Evolutionary conservation across 2,797 vertebrate species (phyloP).

Genomic region (Coluber constrictor): DNA sequence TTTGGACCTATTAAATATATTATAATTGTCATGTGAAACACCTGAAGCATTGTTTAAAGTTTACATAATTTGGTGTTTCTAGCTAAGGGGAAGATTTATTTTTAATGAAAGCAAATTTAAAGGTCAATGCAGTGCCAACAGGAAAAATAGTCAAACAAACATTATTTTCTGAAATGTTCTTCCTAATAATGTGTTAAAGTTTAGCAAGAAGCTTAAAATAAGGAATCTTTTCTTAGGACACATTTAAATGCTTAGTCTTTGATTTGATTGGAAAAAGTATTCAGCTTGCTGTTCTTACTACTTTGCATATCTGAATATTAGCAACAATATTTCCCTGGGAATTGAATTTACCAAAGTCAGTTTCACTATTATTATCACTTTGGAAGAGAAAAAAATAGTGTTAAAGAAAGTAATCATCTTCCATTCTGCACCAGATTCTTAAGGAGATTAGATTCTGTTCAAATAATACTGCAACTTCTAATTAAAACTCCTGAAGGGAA

Average conservation of each 20-base stretch:
- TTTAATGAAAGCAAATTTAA: neutral
- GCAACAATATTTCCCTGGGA: neutral
- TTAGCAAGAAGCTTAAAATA: neutral
- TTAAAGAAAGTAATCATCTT: slow-evolving; percentile 24
- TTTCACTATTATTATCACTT: slow-evolving; percentile 13
- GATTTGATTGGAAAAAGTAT: neutral
- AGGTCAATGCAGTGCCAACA: neutral
- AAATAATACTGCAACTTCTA: slow-evolving; percentile 24
- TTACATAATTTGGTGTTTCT: neutral
- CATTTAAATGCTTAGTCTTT: neutral
- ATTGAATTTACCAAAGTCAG: neutral
- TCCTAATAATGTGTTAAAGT: neutral
- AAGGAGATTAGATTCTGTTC: slow-evolving; percentile 35
- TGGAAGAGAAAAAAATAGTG: neutral
- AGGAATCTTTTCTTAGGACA: neutral
- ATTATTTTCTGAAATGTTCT: neutral
- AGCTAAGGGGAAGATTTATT: neutral
- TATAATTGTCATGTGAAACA: neutral
- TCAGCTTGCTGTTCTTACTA: neutral
- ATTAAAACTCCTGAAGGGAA: slow-evolving; percentile 19
- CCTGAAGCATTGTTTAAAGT: neutral
- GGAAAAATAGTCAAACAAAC: neutral
- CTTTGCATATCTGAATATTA: neutral
- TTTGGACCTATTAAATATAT: neutral
- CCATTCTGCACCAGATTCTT: slow-evolving; percentile 21